These are phyloP conservation scores for Amaurobius ferox DNA, from an alignment of 2,888 invertebrate species.

Conservation along the genomic window DNA sequence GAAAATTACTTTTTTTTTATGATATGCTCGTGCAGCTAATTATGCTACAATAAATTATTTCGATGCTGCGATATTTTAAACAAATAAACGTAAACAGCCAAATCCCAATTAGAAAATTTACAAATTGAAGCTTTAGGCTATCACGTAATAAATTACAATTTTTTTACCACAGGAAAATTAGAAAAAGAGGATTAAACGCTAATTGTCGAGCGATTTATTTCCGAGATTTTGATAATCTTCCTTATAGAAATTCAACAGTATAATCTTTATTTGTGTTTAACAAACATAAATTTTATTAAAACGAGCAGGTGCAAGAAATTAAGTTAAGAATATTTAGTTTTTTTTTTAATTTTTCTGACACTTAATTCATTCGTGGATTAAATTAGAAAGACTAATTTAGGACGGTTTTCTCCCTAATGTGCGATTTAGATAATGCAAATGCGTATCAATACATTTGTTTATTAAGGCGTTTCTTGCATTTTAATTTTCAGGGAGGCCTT, in stretches of 20 bases:
- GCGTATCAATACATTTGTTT: background rate
- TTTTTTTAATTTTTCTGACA: background rate
- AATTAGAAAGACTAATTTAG: too few relatives aligned
- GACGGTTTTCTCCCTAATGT: too few relatives aligned
- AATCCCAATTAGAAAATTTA: background rate
- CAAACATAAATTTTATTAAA: slow-evolving; percentile 8
- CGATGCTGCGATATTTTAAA: too few relatives aligned
- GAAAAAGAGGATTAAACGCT: background rate
- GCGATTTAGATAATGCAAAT: background rate
- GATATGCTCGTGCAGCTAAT: too few relatives aligned
- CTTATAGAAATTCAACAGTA: background rate
- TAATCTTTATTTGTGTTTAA: background rate
- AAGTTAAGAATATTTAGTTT: background rate
- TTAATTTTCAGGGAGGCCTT: too few relatives aligned
- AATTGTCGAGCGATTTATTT: background rate
- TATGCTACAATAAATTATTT: too few relatives aligned
- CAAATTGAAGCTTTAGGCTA: background rate
- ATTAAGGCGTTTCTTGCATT: background rate
- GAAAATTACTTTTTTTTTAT: too few relatives aligned
- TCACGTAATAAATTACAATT: background rate
- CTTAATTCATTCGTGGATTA: background rate
- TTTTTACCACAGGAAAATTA: background rate
- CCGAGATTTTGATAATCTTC: background rate
- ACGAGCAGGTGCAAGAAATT: background rate
- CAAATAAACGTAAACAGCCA: too few relatives aligned